Evolutionary conservation across 2,888 invertebrate species (phyloP).

Genomic region (Thymelicus acteon): DNA sequence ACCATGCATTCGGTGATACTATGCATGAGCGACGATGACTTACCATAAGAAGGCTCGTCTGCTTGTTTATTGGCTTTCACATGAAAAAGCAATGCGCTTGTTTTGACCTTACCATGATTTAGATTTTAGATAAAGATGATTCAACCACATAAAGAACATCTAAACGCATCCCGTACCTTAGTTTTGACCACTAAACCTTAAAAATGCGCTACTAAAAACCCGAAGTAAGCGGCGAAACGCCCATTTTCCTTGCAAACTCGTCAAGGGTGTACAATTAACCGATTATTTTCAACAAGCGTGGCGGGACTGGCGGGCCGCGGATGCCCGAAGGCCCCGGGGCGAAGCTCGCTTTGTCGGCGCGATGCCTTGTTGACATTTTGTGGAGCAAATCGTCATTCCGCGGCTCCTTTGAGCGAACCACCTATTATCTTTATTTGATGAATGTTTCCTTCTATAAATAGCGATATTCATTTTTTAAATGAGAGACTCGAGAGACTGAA

Average conservation of each 20-base stretch:
- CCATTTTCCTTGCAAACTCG: slow-evolving; percentile 52
- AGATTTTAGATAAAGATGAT: no score
- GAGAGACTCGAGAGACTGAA: not conserved
- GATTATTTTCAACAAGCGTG: slow-evolving; percentile 71
- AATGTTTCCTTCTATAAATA: slow-evolving; percentile 43
- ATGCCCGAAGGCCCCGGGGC: slow-evolving; percentile 56
- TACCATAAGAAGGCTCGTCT: no score
- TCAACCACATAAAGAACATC: no score
- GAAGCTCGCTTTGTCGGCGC: slow-evolving; percentile 71
- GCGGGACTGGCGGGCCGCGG: slow-evolving; percentile 59
- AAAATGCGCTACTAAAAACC: slow-evolving; percentile 10
- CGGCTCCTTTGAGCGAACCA: slow-evolving; percentile 73
- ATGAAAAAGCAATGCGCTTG: no score
- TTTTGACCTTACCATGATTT: no score
- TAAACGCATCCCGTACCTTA: no score
- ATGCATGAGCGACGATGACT: no score
- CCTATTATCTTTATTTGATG: slow-evolving; percentile 71
- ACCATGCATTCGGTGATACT: no score
- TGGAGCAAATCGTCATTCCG: slow-evolving; percentile 82
- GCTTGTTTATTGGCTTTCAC: no score
- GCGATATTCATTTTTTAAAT: slow-evolving; percentile 17
- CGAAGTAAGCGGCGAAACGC: slow-evolving; percentile 43
- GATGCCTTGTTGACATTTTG: slow-evolving; percentile 78
- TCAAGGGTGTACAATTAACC: slow-evolving; percentile 72
- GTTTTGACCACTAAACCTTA: slow-evolving; percentile 2